A percentile compares a stretch with the other conserved stretches of the same genome.
phyloP scores from a whole-genome alignment of 2,888 invertebrate genomes.

The Exephanes ischioxanthus region DNA sequence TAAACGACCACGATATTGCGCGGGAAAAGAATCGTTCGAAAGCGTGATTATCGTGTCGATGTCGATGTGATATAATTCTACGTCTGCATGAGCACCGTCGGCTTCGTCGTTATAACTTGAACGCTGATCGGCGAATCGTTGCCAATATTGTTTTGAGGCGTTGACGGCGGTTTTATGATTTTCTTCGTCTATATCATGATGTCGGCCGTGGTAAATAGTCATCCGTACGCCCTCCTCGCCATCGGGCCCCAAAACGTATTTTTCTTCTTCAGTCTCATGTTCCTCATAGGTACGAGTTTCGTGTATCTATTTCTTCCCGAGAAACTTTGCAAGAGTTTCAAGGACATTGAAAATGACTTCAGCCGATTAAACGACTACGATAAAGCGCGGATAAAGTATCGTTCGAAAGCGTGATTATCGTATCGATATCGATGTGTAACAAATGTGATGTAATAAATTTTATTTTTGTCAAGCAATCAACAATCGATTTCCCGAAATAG shows the following conservation, averaged over 20 bases:
- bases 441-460: neutral
- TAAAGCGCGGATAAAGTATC: neutral
- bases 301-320: slow-evolving; percentile 87
- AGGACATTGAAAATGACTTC: slow-evolving; percentile 86
- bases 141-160: slow-evolving; percentile 86
- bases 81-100: too few species aligned
- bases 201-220: slow-evolving; percentile 86
- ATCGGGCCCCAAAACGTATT: slow-evolving; percentile 85
- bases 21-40: neutral
- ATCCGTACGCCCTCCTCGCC: slow-evolving; percentile 84
- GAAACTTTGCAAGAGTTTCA: slow-evolving; percentile 87
- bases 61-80: neutral
- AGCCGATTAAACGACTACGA: slow-evolving; percentile 11
- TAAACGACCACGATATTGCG: neutral
- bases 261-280: slow-evolving; percentile 85
- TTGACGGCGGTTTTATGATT: slow-evolving; percentile 86
- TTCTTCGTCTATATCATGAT: slow-evolving; percentile 86
- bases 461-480: neutral
- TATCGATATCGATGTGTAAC: neutral
- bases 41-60: neutral
- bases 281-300: slow-evolving; percentile 84
- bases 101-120: too few species aligned
- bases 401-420: neutral
- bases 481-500: too few species aligned
- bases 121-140: slow-evolving; percentile 85